Evolutionary conservation across 2,113 vertebrate genomes (phyloP).

Genomic region (Serinus canaria): DNA sequence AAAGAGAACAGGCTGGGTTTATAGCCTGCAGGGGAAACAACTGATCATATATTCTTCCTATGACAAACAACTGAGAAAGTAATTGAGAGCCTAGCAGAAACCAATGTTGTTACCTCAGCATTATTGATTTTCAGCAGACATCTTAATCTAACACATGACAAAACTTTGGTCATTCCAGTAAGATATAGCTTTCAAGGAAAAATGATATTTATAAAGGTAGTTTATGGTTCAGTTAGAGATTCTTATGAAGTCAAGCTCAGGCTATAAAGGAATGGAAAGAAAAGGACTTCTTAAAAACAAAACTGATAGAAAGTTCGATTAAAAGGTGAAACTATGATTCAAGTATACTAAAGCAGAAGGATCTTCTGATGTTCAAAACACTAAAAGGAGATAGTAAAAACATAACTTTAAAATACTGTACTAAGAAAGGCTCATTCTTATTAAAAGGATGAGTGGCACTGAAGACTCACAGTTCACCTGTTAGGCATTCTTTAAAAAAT

Average conservation of each 20-base stretch:
- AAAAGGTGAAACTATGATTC: slow-evolving; percentile 10
- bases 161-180: slow-evolving; percentile 61
- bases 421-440: neutral
- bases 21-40: slow-evolving; percentile 65
- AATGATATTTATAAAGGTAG: slow-evolving; percentile 62
- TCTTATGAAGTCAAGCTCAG: slow-evolving; percentile 24
- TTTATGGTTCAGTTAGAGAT: slow-evolving; percentile 60
- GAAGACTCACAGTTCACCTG: neutral
- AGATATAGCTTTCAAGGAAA: slow-evolving; percentile 66
- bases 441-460: neutral
- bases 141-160: slow-evolving; percentile 72
- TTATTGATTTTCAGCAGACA: slow-evolving; percentile 72
- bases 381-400: neutral
- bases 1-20: slow-evolving; percentile 61
- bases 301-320: neutral
- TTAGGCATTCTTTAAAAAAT: neutral
- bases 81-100: slow-evolving; percentile 68
- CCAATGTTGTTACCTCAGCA: slow-evolving; percentile 71
- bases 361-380: neutral
- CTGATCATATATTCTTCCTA: slow-evolving; percentile 67
- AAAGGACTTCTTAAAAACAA: slow-evolving; percentile 10
- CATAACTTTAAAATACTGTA: neutral
- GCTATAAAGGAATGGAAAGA: neutral
- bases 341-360: neutral
- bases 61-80: slow-evolving; percentile 71